Base-by-base conservation (phyloP, 2,797 vertebrate species). In the Falco novaeseelandiae region DNA sequence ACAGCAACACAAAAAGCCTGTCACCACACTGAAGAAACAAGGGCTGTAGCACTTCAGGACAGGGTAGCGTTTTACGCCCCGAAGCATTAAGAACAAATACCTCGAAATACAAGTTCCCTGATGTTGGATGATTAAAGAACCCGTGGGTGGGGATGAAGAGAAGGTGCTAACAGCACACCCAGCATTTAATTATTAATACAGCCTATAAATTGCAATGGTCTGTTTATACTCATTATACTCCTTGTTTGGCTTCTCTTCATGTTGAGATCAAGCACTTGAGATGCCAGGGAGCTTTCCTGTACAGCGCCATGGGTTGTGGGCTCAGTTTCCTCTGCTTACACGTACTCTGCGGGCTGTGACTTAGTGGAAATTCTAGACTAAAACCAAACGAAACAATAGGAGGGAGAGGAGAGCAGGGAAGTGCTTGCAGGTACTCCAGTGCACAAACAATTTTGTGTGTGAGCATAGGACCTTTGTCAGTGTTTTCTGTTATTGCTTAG, bases 171-270 rank as follows among this genome's bases (percentile, higher is more conserved):
- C 88, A 91, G 72, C 54, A 42, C 72, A 72, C 51, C 40, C 42
- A 67, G 83, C 66, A 87, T 89, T 95, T 92, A 95, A 90, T 95
- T 91, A 95, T 90, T 90, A 83, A 91, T 90, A 34, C 22, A 63
- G 55, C 54, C 77, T 90, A 87, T 94, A 94, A 92, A 94, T 92
- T 76, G 49, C 74, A 85, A 16, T 66, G 52, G 40, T 87, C 92
- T 14, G 1, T 95, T 94, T 84, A 83, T 87, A 80, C 62, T 93
- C 36, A 19, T 80, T 85, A 49, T 23, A 38, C 44, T 46, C 4
- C 12, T 90, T 5, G 29, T 91, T 91, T 86, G 78, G 18, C 65
- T 88, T 93, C 42, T 81, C 27, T 29, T 80, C 57, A 58, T 49
- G 48, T 83, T 80, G 76, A 71, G 63, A 85, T 85, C 16, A 58